phyloP scores from a whole-genome alignment of 1,140 invertebrate genomes.

The Elysia chlorotica region DNA sequence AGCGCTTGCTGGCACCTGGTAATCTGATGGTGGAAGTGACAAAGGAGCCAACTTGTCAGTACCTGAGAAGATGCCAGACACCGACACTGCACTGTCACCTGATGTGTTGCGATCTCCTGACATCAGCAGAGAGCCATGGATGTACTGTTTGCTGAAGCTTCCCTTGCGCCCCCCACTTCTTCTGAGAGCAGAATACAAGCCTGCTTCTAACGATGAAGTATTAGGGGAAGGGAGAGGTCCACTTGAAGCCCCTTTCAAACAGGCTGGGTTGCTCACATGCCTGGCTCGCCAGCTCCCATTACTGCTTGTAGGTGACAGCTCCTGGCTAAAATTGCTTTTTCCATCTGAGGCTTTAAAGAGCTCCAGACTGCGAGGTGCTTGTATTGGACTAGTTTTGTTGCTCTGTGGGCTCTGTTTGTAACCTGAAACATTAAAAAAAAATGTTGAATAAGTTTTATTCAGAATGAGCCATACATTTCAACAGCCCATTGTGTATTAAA shows the following conservation, averaged over 20 bases:
- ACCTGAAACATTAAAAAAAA: no score
- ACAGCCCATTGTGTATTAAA: background rate
- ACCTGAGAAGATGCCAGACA: conserved; percentile 14
- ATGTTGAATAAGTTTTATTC: no score
- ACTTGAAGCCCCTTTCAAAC: conserved; percentile 3
- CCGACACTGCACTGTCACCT: conserved; percentile 25
- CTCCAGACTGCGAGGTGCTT: conserved; percentile 30
- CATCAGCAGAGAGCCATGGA: conserved; percentile 18
- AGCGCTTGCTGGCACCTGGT: background rate
- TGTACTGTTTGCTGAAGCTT: conserved; percentile 39
- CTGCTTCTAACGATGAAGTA: conserved; percentile 27
- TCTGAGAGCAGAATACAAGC: conserved; percentile 32
- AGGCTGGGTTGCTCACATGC: conserved; percentile 12
- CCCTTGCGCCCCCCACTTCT: conserved; percentile 44
- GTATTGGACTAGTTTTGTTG: conserved; percentile 28
- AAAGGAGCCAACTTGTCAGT: conserved; percentile 12
- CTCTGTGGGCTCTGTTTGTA: conserved; percentile 40
- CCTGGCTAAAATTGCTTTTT: conserved; percentile 27
- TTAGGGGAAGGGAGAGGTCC: conserved; percentile 28
- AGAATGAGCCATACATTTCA: no score
- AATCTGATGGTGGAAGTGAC: conserved; percentile 28
- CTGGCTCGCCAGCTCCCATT: conserved; percentile 33
- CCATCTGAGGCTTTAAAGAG: conserved; percentile 32
- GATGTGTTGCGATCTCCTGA: conserved; percentile 24
- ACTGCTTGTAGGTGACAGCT: conserved; percentile 32